Percentiles rank a stretch among this genome's conserved stretches.
Evolutionary conservation across 2,113 vertebrate species (phyloP).

Genomic region (Periophthalmodon schlosseri): DNA sequence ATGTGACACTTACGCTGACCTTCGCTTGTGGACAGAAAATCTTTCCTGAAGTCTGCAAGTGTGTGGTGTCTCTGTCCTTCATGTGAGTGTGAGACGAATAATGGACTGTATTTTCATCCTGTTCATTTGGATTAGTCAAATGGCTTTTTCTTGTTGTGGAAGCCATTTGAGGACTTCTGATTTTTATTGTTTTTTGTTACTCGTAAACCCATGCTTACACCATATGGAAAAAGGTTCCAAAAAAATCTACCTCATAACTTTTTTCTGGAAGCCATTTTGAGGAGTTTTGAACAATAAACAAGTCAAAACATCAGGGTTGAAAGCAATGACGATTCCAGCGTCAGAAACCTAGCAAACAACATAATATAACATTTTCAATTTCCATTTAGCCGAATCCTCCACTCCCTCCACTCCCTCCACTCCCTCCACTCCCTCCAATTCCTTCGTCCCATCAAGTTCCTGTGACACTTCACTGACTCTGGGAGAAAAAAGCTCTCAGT

Average conservation of each 20-base stretch:
- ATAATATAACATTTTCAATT: background rate
- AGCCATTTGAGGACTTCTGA: background rate
- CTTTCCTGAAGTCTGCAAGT: too few relatives aligned
- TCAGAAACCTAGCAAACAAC: background rate
- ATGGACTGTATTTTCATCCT: background rate
- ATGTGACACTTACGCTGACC: too few relatives aligned
- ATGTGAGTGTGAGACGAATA: too few relatives aligned
- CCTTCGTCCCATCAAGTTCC: background rate
- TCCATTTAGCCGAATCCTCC: background rate
- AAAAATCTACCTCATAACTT: too few relatives aligned
- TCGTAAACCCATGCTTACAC: background rate
- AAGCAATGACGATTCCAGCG: background rate
- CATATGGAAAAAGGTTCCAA: too few relatives aligned
- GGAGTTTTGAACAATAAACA: too few relatives aligned
- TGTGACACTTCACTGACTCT: background rate
- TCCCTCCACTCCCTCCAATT: background rate
- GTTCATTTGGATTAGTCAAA: background rate
- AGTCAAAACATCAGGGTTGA: background rate
- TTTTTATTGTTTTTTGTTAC: background rate
- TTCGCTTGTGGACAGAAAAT: too few relatives aligned
- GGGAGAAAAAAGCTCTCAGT: conserved; percentile 5
- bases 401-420: background rate
- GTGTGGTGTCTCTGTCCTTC: too few relatives aligned
- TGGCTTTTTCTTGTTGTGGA: background rate
- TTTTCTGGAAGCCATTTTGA: background rate